Base-by-base conservation (phyloP, 1,140 invertebrate species). In the Probaryconus sp. region DNA sequence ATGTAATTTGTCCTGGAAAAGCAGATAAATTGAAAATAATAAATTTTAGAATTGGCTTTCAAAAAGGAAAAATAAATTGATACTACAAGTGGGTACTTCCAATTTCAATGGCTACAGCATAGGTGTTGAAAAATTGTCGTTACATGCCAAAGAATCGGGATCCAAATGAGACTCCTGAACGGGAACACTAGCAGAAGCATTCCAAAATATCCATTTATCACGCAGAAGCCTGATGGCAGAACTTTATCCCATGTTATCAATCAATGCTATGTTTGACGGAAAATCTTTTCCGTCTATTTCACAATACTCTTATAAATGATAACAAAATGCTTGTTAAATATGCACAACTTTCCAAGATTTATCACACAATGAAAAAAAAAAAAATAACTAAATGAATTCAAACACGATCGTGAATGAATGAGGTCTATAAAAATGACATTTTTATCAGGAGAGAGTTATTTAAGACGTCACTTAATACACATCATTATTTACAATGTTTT, bases 141-240 rank as follows among this genome's bases (percentile, higher is more conserved):
- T 55, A 70, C 67, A 70, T 63, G 67, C 38, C 67, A 40, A 47
- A 68, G 55, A 45, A 61, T 70, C 26, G 48, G 10, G 31, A 58
- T 61, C 50, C 38, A 69, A 71, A 71, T 68, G 67, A 71, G 56
- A 50, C 48, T 67, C 18, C 2, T 26, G 35, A 56, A 13, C 30
- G 20, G 51, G 48, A 68, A 74, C 72, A 75, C 42, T 55, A 45
- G 61, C 42, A 58, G 33, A 64, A 37, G 56, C 42, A 78, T 53
- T 47, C 43, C 30, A 43, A 75, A 75, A 68, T 71, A 68, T 78
- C 61, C 61, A 78, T 78, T 78, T 72, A 73, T 78, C 76, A 78
- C 48, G 7, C 4, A 18, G 30, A 53, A 60, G 56, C 42, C 31
- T 50, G 47, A 33, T 53, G 50, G 40, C 17, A 63, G 51, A 75